These are phyloP conservation scores for Thaleichthys pacificus DNA, from an alignment of 2,797 vertebrate genomes.

Conservation along the genomic window DNA sequence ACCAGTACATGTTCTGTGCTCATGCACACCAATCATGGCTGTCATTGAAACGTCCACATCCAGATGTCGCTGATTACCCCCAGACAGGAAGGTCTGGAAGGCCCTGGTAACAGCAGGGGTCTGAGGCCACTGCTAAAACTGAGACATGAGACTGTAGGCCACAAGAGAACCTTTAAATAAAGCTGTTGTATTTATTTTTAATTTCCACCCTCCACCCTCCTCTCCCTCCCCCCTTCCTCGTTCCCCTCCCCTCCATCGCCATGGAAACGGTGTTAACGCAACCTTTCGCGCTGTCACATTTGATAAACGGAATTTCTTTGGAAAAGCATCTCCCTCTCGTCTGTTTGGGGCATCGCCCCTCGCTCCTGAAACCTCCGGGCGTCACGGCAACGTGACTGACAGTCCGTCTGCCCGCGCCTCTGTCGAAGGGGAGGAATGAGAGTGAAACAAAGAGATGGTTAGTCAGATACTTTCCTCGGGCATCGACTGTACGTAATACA, in stretches of 20 bases:
- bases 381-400: too few species aligned
- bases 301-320: constrained; percentile 10
- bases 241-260: background rate
- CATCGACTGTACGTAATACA: too few species aligned
- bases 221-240: background rate
- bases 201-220: background rate
- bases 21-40: background rate
- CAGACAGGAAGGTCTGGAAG: background rate
- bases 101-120: background rate
- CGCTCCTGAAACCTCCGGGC: too few species aligned
- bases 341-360: background rate
- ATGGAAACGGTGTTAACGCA: constrained; percentile 13
- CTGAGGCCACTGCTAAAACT: too few species aligned
- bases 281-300: constrained; percentile 13
- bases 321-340: background rate
- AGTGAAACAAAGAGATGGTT: background rate
- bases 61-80: background rate
- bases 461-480: too few species aligned
- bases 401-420: too few species aligned
- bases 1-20: too few species aligned
- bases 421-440: background rate
- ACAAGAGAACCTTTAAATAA: background rate
- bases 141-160: background rate
- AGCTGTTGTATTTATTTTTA: constrained; percentile 7
- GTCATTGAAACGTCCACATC: background rate